Evolutionary conservation across 30 jellyfish, hydroid and myxozoan species (phyloP).

Genomic region (Aurelia aurita complex sp. Pacific): DNA sequence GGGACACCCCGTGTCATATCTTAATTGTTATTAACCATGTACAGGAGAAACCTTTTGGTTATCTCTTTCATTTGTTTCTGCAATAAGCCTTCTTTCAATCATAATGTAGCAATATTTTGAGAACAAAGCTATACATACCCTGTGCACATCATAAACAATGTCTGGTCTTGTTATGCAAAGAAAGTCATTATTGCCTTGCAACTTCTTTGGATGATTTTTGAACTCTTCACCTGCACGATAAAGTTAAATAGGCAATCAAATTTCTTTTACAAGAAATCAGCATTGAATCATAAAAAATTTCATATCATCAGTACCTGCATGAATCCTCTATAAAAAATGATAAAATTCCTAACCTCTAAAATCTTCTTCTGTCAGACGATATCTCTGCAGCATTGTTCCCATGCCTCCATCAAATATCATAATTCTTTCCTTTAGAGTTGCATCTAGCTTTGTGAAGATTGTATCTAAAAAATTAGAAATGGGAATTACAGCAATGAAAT

Average conservation of each 20-base stretch:
- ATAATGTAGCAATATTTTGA: no score
- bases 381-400: conserved; percentile 96
- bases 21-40: no score
- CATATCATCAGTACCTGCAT: no score
- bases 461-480: conserved; percentile 1
- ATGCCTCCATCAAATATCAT: conserved; percentile 98
- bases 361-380: conserved; percentile 81
- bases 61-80: no score
- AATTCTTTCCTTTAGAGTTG: conserved; percentile 69
- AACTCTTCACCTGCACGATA: conserved; percentile 84
- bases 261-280: no score
- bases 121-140: conserved; percentile 43
- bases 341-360: conserved; percentile 66
- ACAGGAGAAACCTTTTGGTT: no score
- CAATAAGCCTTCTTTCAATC: no score
- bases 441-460: conserved; percentile 38
- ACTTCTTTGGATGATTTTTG: conserved; percentile 81
- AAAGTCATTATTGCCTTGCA: conserved; percentile 93
- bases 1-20: no score
- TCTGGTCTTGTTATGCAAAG: conserved; percentile 89
- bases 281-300: no score
- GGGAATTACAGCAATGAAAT: background rate
- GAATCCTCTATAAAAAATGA: background rate
- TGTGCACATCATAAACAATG: conserved; percentile 83
- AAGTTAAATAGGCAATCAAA: no score